Base-by-base conservation (phyloP, 2,888 invertebrate species). In the Tipula lateralis region DNA sequence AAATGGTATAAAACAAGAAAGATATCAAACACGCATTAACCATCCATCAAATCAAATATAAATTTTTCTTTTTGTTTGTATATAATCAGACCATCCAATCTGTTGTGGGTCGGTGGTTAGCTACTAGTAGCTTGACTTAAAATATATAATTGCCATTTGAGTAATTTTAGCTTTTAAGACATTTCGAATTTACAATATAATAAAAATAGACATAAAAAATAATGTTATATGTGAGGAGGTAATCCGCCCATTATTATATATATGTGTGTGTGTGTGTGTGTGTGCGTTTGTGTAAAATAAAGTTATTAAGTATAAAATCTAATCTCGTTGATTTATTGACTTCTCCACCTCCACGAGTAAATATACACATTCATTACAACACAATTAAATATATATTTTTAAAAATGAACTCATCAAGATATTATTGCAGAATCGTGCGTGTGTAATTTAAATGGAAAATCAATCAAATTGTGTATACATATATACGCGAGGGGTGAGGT, bases 21-120 rank as follows among this genome's bases (percentile, higher is more conserved):
- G 66, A 24, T 66, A 66, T 66, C 24, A 66, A 66, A 66, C 66
- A 66, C 66, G 66, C 66, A 66, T 66, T 66, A 24, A 66, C 66
- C 66, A 66, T 66, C 66, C 66, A 66, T 66, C 66, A 66, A 66
- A 66, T 66, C 66, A 66, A 66, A 66, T 66, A 66, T 24, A 66
- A n/a, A 24, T 66, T 66, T 13, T 44, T 44, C 9, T 9, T 2
- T 36, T 9, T 66, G 24, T 66, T 2, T 66, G 44, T 66, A 24
- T 66, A 24, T 66, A 66, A 66, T 66, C 66, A 66, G 24, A 24
- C 66, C 24, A 66, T 24, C 24, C 66, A 19, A 66, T 66, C 66
- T 66, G 66, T 66, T 24, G 66, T 24, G 19, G 44, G 13, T 44
- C 12, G 24, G 6, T 66, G 66, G 66, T 66, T 66, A 9, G 66